Conservation (phyloP, 2,797 vertebrate genomes). For the Threskiornis aethiopicus region DNA sequence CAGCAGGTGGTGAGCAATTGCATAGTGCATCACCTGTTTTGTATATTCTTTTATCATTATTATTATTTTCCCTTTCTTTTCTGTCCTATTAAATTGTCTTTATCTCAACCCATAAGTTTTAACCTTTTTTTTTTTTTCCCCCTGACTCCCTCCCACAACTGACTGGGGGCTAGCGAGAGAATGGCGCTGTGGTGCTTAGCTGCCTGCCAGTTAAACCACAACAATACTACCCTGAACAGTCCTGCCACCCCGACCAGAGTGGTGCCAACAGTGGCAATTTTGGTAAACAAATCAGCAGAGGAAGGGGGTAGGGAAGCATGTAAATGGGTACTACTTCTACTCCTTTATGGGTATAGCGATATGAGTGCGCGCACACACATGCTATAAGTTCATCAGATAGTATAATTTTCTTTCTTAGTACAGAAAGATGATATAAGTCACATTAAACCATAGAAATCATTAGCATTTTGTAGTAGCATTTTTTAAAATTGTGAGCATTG, state of each 20-base stretch:
- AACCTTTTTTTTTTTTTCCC: too few relatives aligned
- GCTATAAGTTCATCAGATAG: not conserved
- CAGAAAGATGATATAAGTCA: not conserved
- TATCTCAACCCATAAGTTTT: too few relatives aligned
- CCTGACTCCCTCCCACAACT: too few relatives aligned
- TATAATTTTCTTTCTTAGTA: not conserved
- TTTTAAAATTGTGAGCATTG: not conserved
- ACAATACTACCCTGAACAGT: not conserved
- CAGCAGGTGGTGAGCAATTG: too few relatives aligned
- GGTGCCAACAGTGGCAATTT: not conserved
- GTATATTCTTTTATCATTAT: too few relatives aligned
- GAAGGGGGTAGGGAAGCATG: not conserved
- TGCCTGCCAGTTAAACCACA: too few relatives aligned
- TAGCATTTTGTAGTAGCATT: not conserved
- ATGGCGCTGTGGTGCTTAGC: too few relatives aligned
- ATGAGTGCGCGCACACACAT: not conserved
- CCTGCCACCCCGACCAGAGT: not conserved
- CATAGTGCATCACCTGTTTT: too few relatives aligned
- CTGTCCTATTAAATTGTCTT: too few relatives aligned
- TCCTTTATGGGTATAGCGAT: rapidly evolving
- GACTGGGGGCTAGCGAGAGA: too few relatives aligned
- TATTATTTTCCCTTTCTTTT: too few relatives aligned
- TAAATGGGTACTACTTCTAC: too few relatives aligned
- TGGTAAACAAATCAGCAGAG: not conserved
- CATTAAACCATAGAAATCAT: not conserved